phyloP scores from a whole-genome alignment of 2,888 invertebrate genomes.

The Monochamus alternatus region DNA sequence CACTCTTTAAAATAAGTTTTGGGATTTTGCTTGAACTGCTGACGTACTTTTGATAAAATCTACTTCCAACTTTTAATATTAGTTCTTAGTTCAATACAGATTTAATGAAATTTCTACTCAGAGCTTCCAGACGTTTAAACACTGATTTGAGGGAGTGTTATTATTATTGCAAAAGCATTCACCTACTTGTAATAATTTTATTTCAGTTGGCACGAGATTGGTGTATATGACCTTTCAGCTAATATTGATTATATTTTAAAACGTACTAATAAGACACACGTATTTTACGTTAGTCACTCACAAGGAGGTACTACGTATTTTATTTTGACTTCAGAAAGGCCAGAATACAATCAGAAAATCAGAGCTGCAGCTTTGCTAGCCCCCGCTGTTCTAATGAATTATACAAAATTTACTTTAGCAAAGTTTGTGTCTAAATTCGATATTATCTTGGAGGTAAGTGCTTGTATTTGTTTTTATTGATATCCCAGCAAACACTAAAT shows the following conservation, averaged over 20 bases:
- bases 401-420: not conserved
- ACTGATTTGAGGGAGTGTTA: too few relatives aligned
- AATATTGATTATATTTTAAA: constrained; percentile 80
- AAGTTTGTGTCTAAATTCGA: not conserved
- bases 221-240: constrained; percentile 82
- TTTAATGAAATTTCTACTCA: too few relatives aligned
- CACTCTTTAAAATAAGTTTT: too few relatives aligned
- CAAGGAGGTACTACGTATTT: constrained; percentile 80
- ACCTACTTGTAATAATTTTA: not conserved
- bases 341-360: constrained; percentile 78
- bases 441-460: not conserved
- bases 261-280: constrained; percentile 72
- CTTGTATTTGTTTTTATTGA: not conserved
- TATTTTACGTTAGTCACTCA: constrained; percentile 86
- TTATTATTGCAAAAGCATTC: too few relatives aligned
- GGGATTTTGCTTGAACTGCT: too few relatives aligned
- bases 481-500: too few relatives aligned
- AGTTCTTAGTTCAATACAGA: too few relatives aligned
- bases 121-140: too few relatives aligned
- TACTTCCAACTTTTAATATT: too few relatives aligned
- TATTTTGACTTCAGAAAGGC: constrained; percentile 75
- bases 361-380: constrained; percentile 62
- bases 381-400: not conserved
- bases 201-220: constrained; percentile 86
- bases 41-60: too few relatives aligned